Percentiles rank a stretch among this genome's conserved stretches.
phyloP scores from a whole-genome alignment of 2,113 vertebrate genomes.

The Aegotheles bennettii region DNA sequence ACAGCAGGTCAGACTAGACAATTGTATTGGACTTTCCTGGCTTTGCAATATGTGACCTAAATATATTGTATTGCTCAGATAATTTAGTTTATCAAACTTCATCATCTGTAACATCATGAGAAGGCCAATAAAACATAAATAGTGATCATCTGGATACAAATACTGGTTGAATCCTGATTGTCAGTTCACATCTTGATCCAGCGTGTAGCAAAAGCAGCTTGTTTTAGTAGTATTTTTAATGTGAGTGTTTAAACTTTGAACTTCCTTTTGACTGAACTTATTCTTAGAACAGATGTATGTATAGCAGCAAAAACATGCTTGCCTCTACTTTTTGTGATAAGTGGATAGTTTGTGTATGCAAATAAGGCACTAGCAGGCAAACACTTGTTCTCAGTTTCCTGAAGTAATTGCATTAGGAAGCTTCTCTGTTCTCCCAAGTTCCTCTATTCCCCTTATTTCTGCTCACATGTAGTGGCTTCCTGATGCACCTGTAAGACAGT shows the following conservation, averaged over 20 bases:
- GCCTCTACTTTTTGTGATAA: not conserved
- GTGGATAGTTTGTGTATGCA: not conserved
- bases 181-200: not conserved
- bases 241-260: not conserved
- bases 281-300: not conserved
- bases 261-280: not conserved
- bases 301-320: not conserved
- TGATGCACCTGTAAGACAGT: not conserved
- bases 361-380: not conserved
- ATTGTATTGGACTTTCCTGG: not conserved
- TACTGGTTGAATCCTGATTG: not conserved
- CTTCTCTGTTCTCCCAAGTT: not conserved
- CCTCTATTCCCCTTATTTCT: not conserved
- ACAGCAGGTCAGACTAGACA: not conserved
- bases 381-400: not conserved
- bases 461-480: not conserved
- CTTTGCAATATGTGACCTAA: not conserved
- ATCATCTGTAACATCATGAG: not conserved
- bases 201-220: fast-evolving
- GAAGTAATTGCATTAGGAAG: not conserved
- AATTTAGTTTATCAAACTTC: not conserved
- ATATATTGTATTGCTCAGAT: not conserved
- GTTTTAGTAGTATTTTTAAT: not conserved
- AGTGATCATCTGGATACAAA: not conserved
- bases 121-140: not conserved